Evolutionary conservation across 2,888 invertebrate genomes (phyloP), one percentile per base, ranked within the genome.

Genomic region (Bhutanitis thaidina): DNA sequence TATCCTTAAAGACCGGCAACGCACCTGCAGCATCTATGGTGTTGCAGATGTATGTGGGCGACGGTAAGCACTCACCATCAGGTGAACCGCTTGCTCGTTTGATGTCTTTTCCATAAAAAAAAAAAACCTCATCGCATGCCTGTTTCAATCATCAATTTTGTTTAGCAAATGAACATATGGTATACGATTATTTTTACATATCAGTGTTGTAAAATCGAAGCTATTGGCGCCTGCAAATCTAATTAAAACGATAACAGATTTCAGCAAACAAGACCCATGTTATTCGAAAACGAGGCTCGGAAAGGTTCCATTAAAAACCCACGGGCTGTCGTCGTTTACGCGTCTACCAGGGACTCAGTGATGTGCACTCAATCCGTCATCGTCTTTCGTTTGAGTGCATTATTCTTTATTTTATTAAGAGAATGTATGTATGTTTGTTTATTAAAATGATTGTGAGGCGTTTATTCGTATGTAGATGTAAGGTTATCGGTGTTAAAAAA

Each of bases 351-450:
- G 25, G 45, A 43, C 30, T 46, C 49, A 46, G 37, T 41, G 58
- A 60, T 64, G 62, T 64, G 74, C 69, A 67, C 69, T 65, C 81
- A 73, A 81, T 82, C 79, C 72, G 79, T 83, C 83, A 81, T 76
- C 80, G 69, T 62, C 57, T 57, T 51, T 47, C 54, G 54, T 61
- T 57, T 54, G 54, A 54, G 55, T 49, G 7, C 34, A n/a, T 25
- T 8, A 12, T 16, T 37, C n/a, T 30, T 30, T 46, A 44, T 38
- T 37, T 30, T 12, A n/a, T n/a, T n/a, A n/a, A n/a, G n/a, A 7
- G 3, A 29, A 37, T 37, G 27, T 29, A 14, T 46, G 45, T 46
- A 29, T 34, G 27, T 32, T 32, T 32, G n/a, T 3, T 34, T 34
- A 7, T 12, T 12, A 34, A 20, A 27, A 27, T 34, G 5, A 12